Evolutionary conservation across 2,113 vertebrate genomes (phyloP).

Genomic region (Meles meles): DNA sequence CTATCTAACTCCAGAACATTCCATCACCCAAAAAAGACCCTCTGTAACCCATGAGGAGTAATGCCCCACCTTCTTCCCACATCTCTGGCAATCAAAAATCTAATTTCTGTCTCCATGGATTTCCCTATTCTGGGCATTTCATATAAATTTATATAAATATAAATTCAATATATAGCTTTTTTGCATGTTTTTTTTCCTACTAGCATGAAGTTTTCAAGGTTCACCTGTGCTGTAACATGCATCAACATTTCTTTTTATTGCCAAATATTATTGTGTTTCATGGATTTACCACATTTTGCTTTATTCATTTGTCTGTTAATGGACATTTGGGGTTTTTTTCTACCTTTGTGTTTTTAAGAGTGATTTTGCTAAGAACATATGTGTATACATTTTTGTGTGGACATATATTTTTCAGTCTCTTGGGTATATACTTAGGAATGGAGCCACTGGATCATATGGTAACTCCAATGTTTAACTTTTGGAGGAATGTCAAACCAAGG

Average conservation of each 20-base stretch:
- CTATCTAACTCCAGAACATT: neutral
- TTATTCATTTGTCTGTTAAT: neutral
- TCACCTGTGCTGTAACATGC: neutral
- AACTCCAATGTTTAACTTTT: neutral
- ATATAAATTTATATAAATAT: neutral
- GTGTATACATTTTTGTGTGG: neutral
- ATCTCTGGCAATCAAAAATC: neutral
- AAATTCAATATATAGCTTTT: neutral
- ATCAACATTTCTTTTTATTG: neutral
- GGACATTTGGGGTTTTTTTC: neutral
- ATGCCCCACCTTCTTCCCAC: neutral
- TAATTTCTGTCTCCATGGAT: neutral
- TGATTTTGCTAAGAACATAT: neutral
- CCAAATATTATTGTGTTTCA: neutral
- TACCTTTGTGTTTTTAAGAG: neutral
- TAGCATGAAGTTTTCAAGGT: neutral
- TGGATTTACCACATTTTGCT: neutral
- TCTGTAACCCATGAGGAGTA: neutral
- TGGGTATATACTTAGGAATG: neutral
- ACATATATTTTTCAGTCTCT: neutral
- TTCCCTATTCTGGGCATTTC: neutral
- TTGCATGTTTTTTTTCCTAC: neutral
- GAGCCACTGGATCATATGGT: neutral
- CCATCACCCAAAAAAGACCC: neutral
- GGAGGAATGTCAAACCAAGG: neutral